phyloP scores from a whole-genome alignment of 2,888 invertebrate species.

The Physocephala rufipes region DNA sequence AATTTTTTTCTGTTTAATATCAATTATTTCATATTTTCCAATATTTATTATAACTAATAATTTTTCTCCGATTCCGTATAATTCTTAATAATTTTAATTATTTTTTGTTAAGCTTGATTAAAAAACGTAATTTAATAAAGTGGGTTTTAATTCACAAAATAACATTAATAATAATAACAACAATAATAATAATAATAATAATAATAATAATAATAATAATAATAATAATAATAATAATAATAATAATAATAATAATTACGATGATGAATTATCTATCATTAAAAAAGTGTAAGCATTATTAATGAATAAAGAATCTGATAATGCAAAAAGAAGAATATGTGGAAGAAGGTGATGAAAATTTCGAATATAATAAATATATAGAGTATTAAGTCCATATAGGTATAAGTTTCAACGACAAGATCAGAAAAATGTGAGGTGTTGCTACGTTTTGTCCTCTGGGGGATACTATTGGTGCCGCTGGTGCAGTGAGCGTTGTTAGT shows the following conservation, averaged over 20 bases:
- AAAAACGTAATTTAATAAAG: not conserved
- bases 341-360: no score
- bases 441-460: no score
- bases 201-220: not conserved
- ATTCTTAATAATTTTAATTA: no score
- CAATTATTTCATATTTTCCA: no score
- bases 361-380: not conserved
- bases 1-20: no score
- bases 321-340: no score
- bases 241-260: not conserved
- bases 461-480: constrained; percentile 9
- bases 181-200: no score
- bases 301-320: no score
- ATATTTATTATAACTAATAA: no score
- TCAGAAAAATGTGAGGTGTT: not conserved
- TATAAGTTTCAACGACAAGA: not conserved
- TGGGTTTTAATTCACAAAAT: not conserved
- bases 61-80: no score
- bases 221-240: constrained; percentile 1
- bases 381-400: not conserved
- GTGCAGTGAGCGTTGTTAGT: constrained; percentile 4
- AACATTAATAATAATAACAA: constrained; percentile 12
- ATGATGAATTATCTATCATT: not conserved
- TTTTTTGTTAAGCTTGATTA: no score
- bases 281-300: no score